These are phyloP conservation scores for Smittia aterrima DNA, from an alignment of 2,888 invertebrate species.

Conservation along the genomic window DNA sequence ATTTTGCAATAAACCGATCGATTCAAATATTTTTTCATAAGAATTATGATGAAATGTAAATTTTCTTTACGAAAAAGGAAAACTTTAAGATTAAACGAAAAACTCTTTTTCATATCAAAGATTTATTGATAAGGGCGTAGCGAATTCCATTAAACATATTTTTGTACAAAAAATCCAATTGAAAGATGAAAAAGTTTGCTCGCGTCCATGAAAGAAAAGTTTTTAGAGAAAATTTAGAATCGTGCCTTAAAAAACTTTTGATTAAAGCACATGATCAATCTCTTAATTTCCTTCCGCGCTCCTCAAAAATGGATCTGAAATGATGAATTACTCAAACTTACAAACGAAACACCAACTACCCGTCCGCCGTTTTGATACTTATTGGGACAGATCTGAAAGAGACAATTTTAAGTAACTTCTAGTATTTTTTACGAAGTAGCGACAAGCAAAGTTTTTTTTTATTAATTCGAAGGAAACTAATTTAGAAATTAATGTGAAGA, in stretches of 20 bases:
- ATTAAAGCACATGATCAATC: slow-evolving; percentile 13
- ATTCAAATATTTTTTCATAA: background rate
- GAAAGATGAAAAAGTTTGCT: background rate
- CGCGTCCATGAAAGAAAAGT: background rate
- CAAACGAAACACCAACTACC: background rate
- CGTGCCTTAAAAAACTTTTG: background rate
- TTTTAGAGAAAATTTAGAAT: background rate
- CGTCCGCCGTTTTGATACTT: background rate
- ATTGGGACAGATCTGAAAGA: background rate
- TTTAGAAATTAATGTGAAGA: background rate
- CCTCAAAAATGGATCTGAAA: background rate
- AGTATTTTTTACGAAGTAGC: background rate
- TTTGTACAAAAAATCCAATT: background rate
- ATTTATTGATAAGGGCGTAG: slow-evolving; percentile 28
- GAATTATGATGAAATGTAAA: background rate
- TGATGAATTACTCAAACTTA: background rate
- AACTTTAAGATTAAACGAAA: background rate
- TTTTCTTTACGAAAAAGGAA: background rate
- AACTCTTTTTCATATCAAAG: slow-evolving; percentile 30
- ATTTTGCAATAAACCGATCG: slow-evolving; percentile 7
- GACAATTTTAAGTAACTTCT: background rate
- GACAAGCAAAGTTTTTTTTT: background rate
- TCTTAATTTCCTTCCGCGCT: background rate
- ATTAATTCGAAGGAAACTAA: background rate
- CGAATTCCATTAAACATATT: slow-evolving; percentile 1